These are phyloP conservation scores for Festucalex cinctus DNA, from an alignment of 2,113 vertebrate species.

Conservation along the genomic window DNA sequence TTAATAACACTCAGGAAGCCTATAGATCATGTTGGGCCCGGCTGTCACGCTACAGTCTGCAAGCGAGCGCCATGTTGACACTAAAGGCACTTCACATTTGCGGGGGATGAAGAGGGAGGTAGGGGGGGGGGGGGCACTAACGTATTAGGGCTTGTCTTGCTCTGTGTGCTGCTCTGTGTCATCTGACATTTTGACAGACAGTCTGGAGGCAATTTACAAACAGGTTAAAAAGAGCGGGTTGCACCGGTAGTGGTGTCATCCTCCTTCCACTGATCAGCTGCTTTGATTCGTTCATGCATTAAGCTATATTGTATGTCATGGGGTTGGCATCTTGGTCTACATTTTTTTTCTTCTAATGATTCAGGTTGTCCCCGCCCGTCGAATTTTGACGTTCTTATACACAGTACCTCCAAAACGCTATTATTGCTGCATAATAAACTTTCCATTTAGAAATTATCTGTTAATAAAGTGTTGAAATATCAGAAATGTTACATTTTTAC, in stretches of 20 bases:
- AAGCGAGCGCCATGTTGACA: conserved; percentile 68
- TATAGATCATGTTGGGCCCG: conserved; percentile 66
- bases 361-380: no score
- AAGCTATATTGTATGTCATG: background rate
- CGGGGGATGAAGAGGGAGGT: conserved; percentile 4
- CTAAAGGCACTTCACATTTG: conserved; percentile 64
- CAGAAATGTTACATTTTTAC: no score
- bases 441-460: no score
- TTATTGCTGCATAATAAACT: no score
- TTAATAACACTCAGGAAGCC: conserved; percentile 67
- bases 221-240: conserved; percentile 19
- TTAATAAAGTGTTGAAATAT: no score
- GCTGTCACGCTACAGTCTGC: conserved; percentile 56
- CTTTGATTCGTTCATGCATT: background rate
- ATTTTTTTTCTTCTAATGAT: no score
- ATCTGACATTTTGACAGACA: conserved; percentile 22
- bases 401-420: no score
- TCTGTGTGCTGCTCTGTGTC: conserved; percentile 24
- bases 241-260: background rate
- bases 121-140: conserved; percentile 8
- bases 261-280: conserved; percentile 11
- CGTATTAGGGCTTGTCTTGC: conserved; percentile 43
- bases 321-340: no score
- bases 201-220: conserved; percentile 13
- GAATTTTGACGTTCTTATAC: no score